phyloP scores from a whole-genome alignment of 2,888 invertebrate species.

The Neoaliturus tenellus region DNA sequence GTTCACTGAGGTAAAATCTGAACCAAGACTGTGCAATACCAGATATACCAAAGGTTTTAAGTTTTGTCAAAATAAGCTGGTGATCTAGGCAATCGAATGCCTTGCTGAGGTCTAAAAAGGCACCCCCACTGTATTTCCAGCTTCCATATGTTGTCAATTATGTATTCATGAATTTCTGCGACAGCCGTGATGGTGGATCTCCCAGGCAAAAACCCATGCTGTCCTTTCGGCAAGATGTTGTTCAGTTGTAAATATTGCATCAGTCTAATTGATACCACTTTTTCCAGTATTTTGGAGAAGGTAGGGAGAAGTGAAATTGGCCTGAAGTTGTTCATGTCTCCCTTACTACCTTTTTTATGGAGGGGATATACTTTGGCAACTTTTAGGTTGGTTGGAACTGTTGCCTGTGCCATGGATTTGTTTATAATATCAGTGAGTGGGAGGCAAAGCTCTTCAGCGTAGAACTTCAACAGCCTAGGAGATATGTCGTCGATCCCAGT shows the following conservation, averaged over 20 bases:
- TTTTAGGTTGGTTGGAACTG: not conserved
- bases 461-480: not conserved
- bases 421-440: not conserved
- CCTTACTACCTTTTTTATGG: constrained; percentile 4
- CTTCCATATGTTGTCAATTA: not conserved
- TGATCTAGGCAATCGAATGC: constrained; percentile 12
- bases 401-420: not conserved
- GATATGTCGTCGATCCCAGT: not conserved
- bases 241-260: not conserved
- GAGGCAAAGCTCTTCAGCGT: not conserved
- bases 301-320: constrained; percentile 8
- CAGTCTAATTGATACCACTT: not conserved
- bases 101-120: not conserved
- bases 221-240: not conserved
- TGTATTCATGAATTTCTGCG: not conserved
- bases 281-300: not conserved
- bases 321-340: not conserved
- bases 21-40: not conserved
- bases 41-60: not conserved
- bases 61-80: not conserved
- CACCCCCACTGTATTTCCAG: not conserved
- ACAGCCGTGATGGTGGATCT: constrained; percentile 2
- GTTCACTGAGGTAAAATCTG: not conserved
- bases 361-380: constrained; percentile 8
- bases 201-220: not conserved